A percentile compares a stretch with the other conserved stretches of the same genome.
phyloP scores from a whole-genome alignment of 2,797 vertebrate genomes.

The Rhynchonycteris naso region DNA sequence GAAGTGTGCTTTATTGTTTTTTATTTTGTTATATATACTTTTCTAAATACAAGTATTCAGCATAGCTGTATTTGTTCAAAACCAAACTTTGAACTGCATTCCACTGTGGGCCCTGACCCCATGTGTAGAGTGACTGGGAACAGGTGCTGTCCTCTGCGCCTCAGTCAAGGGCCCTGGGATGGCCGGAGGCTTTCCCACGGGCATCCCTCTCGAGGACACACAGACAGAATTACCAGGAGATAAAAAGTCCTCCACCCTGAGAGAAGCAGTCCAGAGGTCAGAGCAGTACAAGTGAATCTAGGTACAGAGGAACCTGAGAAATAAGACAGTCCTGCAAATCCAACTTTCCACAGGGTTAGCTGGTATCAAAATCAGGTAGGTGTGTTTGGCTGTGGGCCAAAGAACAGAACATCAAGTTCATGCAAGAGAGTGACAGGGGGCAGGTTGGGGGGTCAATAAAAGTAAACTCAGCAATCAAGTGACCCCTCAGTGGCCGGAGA shows the following conservation, averaged over 20 bases:
- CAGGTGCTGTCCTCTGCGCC: not conserved
- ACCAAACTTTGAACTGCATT: not conserved
- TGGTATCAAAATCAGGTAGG: constrained; percentile 1
- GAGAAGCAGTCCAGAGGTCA: not conserved
- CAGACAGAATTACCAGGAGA: not conserved
- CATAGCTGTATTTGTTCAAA: not conserved
- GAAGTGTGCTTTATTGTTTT: not conserved
- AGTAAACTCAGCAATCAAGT: not conserved
- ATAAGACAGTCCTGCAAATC: not conserved
- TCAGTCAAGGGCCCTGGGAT: not conserved
- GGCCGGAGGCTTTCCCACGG: not conserved
- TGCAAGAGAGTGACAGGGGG: not conserved
- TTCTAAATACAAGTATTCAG: not conserved
- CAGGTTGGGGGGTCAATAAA: not conserved
- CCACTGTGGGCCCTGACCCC: not conserved
- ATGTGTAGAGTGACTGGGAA: not conserved
- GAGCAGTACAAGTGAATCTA: not conserved
- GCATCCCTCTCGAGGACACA: not conserved
- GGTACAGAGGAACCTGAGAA: constrained; percentile 15
- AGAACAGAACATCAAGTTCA: not conserved
- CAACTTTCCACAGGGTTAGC: not conserved
- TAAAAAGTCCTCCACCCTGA: not conserved
- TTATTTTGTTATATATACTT: not conserved
- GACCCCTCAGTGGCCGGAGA: not conserved
- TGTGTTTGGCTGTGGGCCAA: not conserved